phyloP scores from a whole-genome alignment of 2,797 vertebrate species.

The Muraenolepis orangiensis region DNA sequence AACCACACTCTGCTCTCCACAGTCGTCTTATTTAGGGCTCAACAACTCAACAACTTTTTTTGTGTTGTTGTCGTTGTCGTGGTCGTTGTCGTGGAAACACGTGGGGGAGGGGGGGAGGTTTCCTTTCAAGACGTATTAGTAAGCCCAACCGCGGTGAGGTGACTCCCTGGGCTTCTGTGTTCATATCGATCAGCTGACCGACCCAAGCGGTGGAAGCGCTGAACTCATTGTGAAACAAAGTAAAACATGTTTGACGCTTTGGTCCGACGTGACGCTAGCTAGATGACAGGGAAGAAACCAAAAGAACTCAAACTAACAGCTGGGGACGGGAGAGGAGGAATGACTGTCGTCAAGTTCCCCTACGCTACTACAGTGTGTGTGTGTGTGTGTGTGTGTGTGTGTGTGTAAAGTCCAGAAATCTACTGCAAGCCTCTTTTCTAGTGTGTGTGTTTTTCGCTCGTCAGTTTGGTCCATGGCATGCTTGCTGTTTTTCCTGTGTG shows the following conservation, averaged over 20 bases:
- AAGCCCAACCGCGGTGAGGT: conserved; percentile 25
- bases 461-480: too few relatives aligned
- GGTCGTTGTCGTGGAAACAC: too few relatives aligned
- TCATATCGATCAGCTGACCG: conserved; percentile 28
- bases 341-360: background rate
- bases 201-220: background rate
- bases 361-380: conserved; percentile 8
- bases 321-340: conserved; percentile 12
- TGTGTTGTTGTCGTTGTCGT: too few relatives aligned
- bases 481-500: conserved; percentile 54
- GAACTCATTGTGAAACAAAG: too few relatives aligned
- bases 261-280: background rate
- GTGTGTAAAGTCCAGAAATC: too few relatives aligned
- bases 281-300: background rate
- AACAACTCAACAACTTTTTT: background rate
- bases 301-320: background rate
- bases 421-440: too few relatives aligned
- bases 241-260: background rate
- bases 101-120: too few relatives aligned
- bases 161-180: conserved; percentile 50
- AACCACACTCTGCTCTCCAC: background rate
- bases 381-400: conserved; percentile 15
- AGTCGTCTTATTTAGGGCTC: conserved; percentile 16
- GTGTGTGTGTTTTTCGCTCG: conserved; percentile 46
- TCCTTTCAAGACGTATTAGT: conserved; percentile 15